A percentile compares a stretch with the other conserved stretches of the same genome.
phyloP scores from a whole-genome alignment of 2,113 vertebrate species.

The Anguilla rostrata region DNA sequence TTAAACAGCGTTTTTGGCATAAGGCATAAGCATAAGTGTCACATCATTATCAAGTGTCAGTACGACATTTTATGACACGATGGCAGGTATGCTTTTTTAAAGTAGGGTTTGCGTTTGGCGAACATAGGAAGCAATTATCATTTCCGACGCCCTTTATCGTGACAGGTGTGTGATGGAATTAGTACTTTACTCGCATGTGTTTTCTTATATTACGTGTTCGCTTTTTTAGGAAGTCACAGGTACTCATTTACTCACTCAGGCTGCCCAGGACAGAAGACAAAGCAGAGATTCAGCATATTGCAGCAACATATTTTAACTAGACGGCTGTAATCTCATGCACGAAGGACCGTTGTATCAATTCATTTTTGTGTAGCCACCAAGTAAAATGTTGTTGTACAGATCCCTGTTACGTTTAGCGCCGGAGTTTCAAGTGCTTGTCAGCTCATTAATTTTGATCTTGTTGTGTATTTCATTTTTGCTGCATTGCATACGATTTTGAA shows the following conservation, averaged over 20 bases:
- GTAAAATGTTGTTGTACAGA: neutral
- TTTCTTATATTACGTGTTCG: neutral
- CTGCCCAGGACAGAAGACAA: neutral
- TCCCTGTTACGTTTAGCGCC: neutral
- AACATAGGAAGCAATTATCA: neutral
- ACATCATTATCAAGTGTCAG: neutral
- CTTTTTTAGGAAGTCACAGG: neutral
- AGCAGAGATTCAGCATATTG: neutral
- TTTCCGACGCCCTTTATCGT: neutral
- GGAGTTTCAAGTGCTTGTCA: neutral
- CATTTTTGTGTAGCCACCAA: neutral
- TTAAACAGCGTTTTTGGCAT: neutral
- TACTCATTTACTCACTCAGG: neutral
- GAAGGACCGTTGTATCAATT: neutral
- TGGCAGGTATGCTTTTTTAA: neutral
- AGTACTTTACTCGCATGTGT: neutral
- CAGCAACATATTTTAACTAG: slow-evolving; percentile 2
- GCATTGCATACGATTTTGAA: neutral
- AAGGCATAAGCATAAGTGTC: neutral
- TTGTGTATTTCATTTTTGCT: neutral
- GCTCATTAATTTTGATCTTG: neutral
- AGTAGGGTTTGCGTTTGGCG: neutral
- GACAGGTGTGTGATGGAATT: neutral
- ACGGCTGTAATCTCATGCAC: neutral
- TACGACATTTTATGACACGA: neutral